phyloP scores from a whole-genome alignment of 2,797 vertebrate species.

The Pipistrellus kuhlii region DNA sequence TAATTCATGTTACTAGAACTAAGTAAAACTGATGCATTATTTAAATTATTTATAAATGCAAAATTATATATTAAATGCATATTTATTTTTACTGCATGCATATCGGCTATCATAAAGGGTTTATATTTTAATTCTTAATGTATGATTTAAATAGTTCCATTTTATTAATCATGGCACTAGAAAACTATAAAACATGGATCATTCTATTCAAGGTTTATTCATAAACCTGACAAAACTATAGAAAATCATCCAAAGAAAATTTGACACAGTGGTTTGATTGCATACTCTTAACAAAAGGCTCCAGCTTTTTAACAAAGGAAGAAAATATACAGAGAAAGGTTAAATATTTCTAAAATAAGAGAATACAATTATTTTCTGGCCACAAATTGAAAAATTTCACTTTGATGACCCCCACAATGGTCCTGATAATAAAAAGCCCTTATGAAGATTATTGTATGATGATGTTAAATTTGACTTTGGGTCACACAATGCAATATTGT shows the following conservation, averaged over 20 bases:
- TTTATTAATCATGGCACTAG: not conserved
- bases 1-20: not conserved
- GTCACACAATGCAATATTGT: not conserved
- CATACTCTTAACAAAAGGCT: not conserved
- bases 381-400: not conserved
- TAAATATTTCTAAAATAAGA: not conserved
- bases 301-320: not conserved
- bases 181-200: not conserved
- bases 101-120: conserved; percentile 7
- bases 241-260: not conserved
- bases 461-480: not conserved
- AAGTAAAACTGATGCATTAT: not conserved
- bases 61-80: not conserved
- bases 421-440: not conserved
- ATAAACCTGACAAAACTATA: not conserved
- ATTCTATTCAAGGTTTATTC: not conserved
- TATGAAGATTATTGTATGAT: not conserved
- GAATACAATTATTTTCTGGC: not conserved
- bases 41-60: conserved; percentile 21
- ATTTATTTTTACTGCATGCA: conserved; percentile 8
- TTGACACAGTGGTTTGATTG: not conserved
- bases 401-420: not conserved
- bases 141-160: not conserved
- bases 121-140: conserved; percentile 10
- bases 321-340: not conserved